Base-by-base conservation (phyloP, 92 coral and sea anemone genomes). In the Umimayanthus chanpuru region DNA sequence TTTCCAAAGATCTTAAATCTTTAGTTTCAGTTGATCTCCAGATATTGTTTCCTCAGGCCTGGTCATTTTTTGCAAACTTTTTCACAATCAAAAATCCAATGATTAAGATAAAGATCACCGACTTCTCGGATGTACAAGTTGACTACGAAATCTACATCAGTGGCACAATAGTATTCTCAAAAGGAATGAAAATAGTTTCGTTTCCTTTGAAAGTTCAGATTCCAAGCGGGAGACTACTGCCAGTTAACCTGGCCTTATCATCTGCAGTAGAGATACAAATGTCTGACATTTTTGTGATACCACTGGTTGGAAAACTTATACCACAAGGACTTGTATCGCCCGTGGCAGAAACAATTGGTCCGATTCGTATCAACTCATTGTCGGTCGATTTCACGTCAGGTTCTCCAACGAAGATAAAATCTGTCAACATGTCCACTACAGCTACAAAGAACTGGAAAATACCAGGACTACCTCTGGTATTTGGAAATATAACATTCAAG, bases 301-400 rank as follows among this genome's bases (percentile, higher is more conserved):
- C 94, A 9, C 38, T 92, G 39, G 91, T 92, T 43, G 91, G 89
- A 25, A 88, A 92, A 21, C 65, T 81, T 71, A 79, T 92, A 77
- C 93, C 93, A 32, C 18, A 30, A 15, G 88, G 77, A 12, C 86
- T 92, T 3, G 78, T 92, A 8, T 30, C 85, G 29, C 88, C 94
- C 15, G 21, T 92, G 76, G 78, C 93, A 15, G 89, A 88, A 21
- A 73, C 79, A 25, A 83, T 92, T 32, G 94, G 94, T 6, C 86
- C 90, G 15, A 82, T 92, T 50, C 77, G 64, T 8, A 73, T 92
- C 76, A 77, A 85, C 82, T 85, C 84, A 10, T 71, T 92, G 7
- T 50, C 82, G 36, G 78, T 87, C 29, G n/a, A 85, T 38, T 92
- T 92, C n/a, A 44, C 77, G 8, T 43, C 80, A 1, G 68, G 53